A percentile compares a stretch with the other conserved stretches of the same genome.
Evolutionary conservation across 2,888 invertebrate species (phyloP).

Genomic region (Xestia c-nigrum): DNA sequence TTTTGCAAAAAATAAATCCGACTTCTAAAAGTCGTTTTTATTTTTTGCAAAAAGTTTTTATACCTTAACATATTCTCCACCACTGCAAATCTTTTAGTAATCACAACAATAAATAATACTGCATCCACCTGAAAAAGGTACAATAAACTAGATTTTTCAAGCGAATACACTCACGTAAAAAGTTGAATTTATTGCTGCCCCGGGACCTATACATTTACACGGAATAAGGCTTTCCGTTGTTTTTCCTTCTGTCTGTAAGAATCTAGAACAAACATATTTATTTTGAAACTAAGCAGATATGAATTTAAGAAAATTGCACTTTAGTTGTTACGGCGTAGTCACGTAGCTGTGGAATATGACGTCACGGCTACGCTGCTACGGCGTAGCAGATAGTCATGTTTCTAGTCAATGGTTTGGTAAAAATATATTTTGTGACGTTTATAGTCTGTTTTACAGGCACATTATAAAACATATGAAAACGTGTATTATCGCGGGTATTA

Average conservation of each 20-base stretch:
- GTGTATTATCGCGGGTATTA: no score
- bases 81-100: not conserved
- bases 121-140: constrained; percentile 18
- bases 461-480: no score
- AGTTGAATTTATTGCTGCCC: constrained; percentile 44
- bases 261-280: constrained; percentile 24
- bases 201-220: constrained; percentile 33
- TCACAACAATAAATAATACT: constrained; percentile 15
- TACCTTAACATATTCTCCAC: not conserved
- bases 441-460: not conserved
- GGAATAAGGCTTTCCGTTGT: not conserved
- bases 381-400: constrained; percentile 18
- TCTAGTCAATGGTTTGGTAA: not conserved
- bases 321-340: constrained; percentile 42
- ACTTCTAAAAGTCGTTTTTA: no score
- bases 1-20: no score
- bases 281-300: constrained; percentile 12
- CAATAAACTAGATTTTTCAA: constrained; percentile 48
- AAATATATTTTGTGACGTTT: not conserved
- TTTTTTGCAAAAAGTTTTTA: no score
- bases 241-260: constrained; percentile 17
- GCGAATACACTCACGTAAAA: constrained; percentile 46
- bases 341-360: constrained; percentile 26
- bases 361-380: constrained; percentile 34
- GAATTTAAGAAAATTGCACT: constrained; percentile 3